Percentiles rank a stretch among this genome's conserved stretches.
These are phyloP conservation scores for Panagrolaimus sp. DNA, from an alignment of 1,140 invertebrate species.

Conservation along the genomic window DNA sequence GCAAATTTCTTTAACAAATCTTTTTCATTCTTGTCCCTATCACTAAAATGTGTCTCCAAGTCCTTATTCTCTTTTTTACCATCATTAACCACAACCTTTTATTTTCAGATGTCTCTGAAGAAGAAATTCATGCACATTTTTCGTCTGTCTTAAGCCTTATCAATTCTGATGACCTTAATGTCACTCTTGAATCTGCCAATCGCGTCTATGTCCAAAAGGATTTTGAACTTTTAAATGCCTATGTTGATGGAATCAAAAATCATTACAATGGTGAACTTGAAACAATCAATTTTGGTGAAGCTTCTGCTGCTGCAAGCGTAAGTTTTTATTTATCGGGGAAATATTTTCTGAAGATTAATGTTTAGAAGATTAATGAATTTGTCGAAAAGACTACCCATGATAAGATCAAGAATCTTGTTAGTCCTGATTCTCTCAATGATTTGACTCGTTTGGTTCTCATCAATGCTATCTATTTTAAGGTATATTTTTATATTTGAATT, in stretches of 20 bases:
- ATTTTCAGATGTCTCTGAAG: conserved; percentile 21
- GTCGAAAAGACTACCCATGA: conserved; percentile 37
- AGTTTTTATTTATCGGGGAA: no score
- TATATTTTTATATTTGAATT: no score
- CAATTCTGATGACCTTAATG: not conserved
- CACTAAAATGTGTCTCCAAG: no score
- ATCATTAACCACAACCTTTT: conserved; percentile 17
- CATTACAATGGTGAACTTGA: conserved; percentile 27
- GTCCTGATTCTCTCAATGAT: conserved; percentile 12
- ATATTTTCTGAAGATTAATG: conserved; percentile 26
- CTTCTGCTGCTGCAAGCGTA: not conserved
- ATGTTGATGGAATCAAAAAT: conserved; percentile 14
- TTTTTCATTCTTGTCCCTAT: no score
- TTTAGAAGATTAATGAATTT: conserved; percentile 36
- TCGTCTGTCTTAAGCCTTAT: not conserved
- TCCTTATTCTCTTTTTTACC: not conserved
- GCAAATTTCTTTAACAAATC: no score
- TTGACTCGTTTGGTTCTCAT: conserved; percentile 34
- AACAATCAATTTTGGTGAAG: conserved; percentile 17
- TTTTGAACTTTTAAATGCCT: conserved; percentile 14
- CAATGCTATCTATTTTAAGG: conserved; percentile 47
- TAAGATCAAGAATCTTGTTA: conserved; percentile 34
- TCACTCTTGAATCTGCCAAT: conserved; percentile 27
- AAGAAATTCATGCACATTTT: conserved; percentile 9
- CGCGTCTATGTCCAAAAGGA: conserved; percentile 19